Base-by-base conservation (phyloP, 2,113 vertebrate genomes). In the Lophotis ruficrista region DNA sequence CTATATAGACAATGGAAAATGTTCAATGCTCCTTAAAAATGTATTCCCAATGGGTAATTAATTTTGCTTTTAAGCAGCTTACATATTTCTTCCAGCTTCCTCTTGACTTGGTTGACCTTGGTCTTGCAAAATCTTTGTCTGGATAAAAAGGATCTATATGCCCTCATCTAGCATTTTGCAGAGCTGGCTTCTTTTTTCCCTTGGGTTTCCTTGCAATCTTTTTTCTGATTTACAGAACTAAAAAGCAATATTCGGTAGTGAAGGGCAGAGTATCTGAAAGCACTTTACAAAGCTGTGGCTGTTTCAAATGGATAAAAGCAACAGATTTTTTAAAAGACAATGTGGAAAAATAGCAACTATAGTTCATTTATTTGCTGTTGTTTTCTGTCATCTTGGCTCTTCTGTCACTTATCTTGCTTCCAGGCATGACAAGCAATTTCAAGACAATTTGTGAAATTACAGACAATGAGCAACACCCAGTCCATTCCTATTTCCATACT, bases 381-480 rank as follows among this genome's bases (percentile, higher is more conserved):
- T 69, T 76, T 78, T 79, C 30, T 72, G 10, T 60, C 31, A 70
- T 22, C 25, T 84, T 80, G 50, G 9, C 12, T 70, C 18, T 41
- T 81, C 60, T 83, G 41, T 71, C 61, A 41, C 12, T 87, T 72
- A 15, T 3, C 18, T 60, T 91, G 31, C 27, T 90, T 85, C 64
- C 14, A 68, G 51, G 43, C 37, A 78, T 62, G 25, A 41, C 16
- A 61, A 45, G 56, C 6, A 64, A 28, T 80, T 81, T 69, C 43
- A 69, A 72, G 41, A 60, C n/a, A 77, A 12, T 82, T 47, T 12
- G 2, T 76, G 58, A 90, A 86, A 84, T 84, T 58, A 53, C 20
- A 83, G 24, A 16, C 7, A 23, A 72, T 0, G 0, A 50, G 25
- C 41, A 83, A 31, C 5, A 68, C 9, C 12, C 9, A 12, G 19